Conservation (phyloP, 2,888 invertebrate species). For the Uloborus plumipes region DNA sequence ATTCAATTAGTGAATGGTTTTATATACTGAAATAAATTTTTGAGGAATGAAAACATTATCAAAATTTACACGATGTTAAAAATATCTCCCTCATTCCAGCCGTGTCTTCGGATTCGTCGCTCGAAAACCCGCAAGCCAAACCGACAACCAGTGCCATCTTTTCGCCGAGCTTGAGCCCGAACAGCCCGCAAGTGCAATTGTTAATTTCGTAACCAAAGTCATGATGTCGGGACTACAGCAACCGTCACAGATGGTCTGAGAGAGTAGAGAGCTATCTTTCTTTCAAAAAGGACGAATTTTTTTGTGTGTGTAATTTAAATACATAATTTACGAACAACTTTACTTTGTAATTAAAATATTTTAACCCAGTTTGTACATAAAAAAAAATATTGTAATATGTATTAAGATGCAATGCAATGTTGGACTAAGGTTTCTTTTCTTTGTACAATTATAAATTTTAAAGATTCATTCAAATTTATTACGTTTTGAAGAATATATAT, state of each 20-base stretch:
- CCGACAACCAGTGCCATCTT: conserved; percentile 96
- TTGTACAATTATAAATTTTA: no score
- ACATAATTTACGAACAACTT: conserved; percentile 18
- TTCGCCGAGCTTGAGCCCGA: conserved; percentile 96
- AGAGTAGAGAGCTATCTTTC: neutral
- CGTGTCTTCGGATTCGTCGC: conserved; percentile 97
- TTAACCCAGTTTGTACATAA: no score
- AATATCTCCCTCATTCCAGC: conserved; percentile 73
- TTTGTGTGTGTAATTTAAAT: neutral
- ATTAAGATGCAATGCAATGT: no score
- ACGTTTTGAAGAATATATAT: no score
- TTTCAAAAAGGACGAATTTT: no score
- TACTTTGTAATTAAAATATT: conserved; percentile 1
- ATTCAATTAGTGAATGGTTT: no score
- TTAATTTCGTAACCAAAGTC: conserved; percentile 85
- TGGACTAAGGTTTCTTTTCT: no score
- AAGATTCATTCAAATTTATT: no score
- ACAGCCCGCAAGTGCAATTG: conserved; percentile 79
- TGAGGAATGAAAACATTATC: conserved; percentile 69
- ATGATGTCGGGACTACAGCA: conserved; percentile 73
- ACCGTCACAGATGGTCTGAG: conserved; percentile 53
- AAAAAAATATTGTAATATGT: no score
- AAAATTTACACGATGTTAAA: no score
- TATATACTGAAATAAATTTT: neutral
- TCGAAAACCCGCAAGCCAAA: conserved; percentile 83